A percentile compares a stretch with the other conserved stretches of the same genome.
Evolutionary conservation across 92 coral and sea anemone genomes (phyloP).

Genomic region (Umimayanthus kanabou): DNA sequence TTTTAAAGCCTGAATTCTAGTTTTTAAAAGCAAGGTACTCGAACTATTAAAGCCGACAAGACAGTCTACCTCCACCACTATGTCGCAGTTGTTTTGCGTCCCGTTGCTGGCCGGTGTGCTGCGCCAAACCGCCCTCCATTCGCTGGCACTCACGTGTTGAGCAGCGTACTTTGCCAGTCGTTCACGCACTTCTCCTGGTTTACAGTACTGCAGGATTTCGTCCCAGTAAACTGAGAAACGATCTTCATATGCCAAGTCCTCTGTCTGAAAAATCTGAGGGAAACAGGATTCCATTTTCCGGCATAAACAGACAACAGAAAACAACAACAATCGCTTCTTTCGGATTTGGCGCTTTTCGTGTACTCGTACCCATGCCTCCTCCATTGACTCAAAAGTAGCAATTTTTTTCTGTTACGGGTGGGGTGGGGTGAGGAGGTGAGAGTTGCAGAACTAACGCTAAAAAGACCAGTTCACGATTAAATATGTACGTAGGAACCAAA

Average conservation of each 20-base stretch:
- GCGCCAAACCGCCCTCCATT: conserved; percentile 91
- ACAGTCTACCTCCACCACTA: conserved; percentile 76
- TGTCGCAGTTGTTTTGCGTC: conserved; percentile 62
- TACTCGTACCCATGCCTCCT: neutral
- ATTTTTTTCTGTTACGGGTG: no score
- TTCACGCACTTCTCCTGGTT: conserved; percentile 62
- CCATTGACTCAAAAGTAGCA: neutral
- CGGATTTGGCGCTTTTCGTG: neutral
- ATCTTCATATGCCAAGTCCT: conserved; percentile 71
- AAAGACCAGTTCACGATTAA: no score
- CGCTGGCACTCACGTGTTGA: conserved; percentile 66
- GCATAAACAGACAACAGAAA: neutral
- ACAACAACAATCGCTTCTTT: neutral
- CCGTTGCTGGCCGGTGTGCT: conserved; percentile 63
- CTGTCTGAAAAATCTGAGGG: conserved; percentile 92
- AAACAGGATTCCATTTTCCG: conserved; percentile 52
- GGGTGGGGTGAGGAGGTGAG: neutral
- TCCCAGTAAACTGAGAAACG: conserved; percentile 70
- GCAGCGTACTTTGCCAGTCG: conserved; percentile 79
- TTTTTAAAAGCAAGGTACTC: neutral
- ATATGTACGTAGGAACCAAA: no score
- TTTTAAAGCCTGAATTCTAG: neutral
- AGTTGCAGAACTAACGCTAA: neutral
- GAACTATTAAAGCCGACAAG: neutral
- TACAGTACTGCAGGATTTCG: conserved; percentile 76